Conservation (phyloP, 2,888 invertebrate genomes). For the Polymixis flavicincta region DNA sequence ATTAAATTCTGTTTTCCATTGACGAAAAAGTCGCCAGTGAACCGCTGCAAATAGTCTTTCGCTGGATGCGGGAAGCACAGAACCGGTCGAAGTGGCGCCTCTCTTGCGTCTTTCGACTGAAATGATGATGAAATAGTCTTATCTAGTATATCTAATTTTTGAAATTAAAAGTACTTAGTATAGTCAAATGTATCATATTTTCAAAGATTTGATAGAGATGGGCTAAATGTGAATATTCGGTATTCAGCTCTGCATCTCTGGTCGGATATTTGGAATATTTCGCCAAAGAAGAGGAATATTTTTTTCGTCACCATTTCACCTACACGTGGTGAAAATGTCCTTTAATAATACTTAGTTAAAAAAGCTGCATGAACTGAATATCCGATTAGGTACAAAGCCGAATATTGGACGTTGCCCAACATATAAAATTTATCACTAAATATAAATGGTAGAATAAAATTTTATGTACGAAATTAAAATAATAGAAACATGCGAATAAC, state of each 20-base stretch:
- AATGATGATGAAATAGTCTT: not conserved
- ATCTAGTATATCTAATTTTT: not conserved
- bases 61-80: too few species aligned
- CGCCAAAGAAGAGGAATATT: not conserved
- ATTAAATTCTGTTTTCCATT: not conserved
- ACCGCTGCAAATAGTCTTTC: not conserved
- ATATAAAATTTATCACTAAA: constrained; percentile 24
- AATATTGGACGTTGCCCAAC: constrained; percentile 12
- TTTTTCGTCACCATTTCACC: not conserved
- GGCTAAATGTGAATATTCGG: constrained; percentile 7
- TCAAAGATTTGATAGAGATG: constrained; percentile 1
- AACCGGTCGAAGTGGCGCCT: too few species aligned
- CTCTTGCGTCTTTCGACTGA: too few species aligned
- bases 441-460: constrained; percentile 36
- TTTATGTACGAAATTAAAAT: constrained; percentile 17
- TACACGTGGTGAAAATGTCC: not conserved
- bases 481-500: constrained; percentile 10
- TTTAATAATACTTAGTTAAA: not conserved
- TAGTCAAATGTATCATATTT: constrained; percentile 30
- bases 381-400: not conserved
- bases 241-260: not conserved
- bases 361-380: constrained; percentile 12
- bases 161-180: constrained; percentile 24
- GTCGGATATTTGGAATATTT: constrained; percentile 3
- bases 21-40: not conserved